Percentiles rank a stretch among this genome's conserved stretches.
Conservation (phyloP, 2,888 invertebrate species). For the Euplagia quadripunctaria region DNA sequence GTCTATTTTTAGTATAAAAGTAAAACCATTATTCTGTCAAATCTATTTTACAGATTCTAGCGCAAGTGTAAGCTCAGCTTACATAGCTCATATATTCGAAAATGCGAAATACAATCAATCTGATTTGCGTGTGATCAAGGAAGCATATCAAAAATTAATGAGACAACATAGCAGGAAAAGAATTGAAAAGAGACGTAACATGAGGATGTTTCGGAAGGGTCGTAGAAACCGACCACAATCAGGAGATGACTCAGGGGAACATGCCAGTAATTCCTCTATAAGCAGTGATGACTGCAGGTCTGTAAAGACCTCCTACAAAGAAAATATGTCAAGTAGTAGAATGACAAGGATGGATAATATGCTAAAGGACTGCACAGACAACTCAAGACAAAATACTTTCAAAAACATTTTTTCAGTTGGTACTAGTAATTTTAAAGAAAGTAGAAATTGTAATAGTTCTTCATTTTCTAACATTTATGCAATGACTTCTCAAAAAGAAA, state of each 20-base stretch:
- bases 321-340: conserved; percentile 51
- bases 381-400: conserved; percentile 58
- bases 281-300: conserved; percentile 75
- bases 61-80: conserved; percentile 66
- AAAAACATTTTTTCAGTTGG: conserved; percentile 54
- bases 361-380: conserved; percentile 56
- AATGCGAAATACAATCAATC: conserved; percentile 64
- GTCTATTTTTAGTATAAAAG: background rate
- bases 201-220: conserved; percentile 60
- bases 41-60: conserved; percentile 63
- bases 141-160: conserved; percentile 63
- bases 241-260: conserved; percentile 73
- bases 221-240: conserved; percentile 59
- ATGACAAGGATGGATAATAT: conserved; percentile 31
- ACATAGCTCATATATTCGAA: conserved; percentile 68
- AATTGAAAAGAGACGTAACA: conserved; percentile 67
- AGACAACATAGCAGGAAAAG: conserved; percentile 60
- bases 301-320: conserved; percentile 60
- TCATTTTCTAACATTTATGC: conserved; percentile 39
- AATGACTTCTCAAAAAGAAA: conserved; percentile 60
- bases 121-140: conserved; percentile 67
- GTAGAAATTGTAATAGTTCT: conserved; percentile 24
- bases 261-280: conserved; percentile 73
- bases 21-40: background rate
- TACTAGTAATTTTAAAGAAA: conserved; percentile 32